Base-by-base conservation (phyloP, 2,888 invertebrate genomes). In the Lycocerus yunnanus region DNA sequence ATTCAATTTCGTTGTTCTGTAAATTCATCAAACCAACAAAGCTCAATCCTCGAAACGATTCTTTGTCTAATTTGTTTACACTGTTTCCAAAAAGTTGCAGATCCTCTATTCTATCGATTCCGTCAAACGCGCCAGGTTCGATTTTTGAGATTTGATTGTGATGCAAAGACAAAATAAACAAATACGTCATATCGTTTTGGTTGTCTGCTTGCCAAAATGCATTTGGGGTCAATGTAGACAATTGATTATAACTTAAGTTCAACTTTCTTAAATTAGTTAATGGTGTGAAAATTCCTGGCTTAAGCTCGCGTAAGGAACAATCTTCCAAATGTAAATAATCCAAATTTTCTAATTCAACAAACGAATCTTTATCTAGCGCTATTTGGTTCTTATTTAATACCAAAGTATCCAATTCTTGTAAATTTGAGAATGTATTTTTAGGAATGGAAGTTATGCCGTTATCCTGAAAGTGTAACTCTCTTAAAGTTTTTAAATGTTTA, bases 81-180 rank as follows among this genome's bases (percentile, higher is more conserved):
- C 24, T 11, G 58, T 75, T 75, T 18, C 58, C 63, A 27, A 69
- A 72, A 14, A 75, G 61, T 43, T 72, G 75, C 2, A 75, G 15
- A 59, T 75, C 72, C 63, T 75, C 75, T 60, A 75, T 69, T 43
- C 72, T 20, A 18, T 75, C 75, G 18, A 75, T 9, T 15, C 75
- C 75, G 15, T 72, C 72, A 11, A 75, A 75, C 3, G 75, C 72
- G 10, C 75, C 75, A 11, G 72, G 66, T 2, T 15, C 18, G 11
- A 75, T 75, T 24, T 58, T 61, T 2, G n/a, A 20, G 13, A 75
- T 66, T 61, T 75, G 59, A 24, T 70, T 72, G 58, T 72, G 66
- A 15, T 69, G 69, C 14, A 75, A 24, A 13, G 69, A 14, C 15
- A 75, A 15, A 13, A 60, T 67, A 27, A 72, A 72, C 27, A 75